Base-by-base conservation (phyloP, 2,113 vertebrate species). In the Macheiramphus alcinus region DNA sequence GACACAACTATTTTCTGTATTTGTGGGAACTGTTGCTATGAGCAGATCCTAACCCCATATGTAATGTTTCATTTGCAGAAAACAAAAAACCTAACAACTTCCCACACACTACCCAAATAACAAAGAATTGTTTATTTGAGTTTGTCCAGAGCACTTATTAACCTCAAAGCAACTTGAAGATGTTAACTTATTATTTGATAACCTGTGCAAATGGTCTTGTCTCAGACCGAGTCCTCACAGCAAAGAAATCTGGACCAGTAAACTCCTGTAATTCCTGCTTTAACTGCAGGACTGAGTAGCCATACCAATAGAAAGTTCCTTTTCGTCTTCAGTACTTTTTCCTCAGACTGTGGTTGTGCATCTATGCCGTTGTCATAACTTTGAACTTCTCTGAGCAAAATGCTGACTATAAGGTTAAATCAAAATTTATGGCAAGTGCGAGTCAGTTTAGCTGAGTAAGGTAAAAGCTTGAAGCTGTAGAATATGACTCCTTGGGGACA, bases 21-120 rank as follows among this genome's bases (percentile, higher is more conserved):
- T 97, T 98, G 97, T 87, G 61, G 96, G 94, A 98, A 96, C 88
- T 84, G 95, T 97, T 97, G 96, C 96, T 97, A 97, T 94, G 96
- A 95, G 76, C 70, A 90, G 62, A 78, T 83, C n/a, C 61, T 80
- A 93, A 91, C 96, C 94, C 96, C 97, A 82, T 82, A 88, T 84
- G 81, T 92, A 81, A 92, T 78, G 65, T 90, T 97, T 97, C 73
- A 45, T 90, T 93, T 96, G 80, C 72, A 92, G 80, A 87, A 96
- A 91, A 92, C 61, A 94, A 68, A 85, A 40, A 74, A 12, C 34
- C 23, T 23, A 84, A 40, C 29, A 65, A 94, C 55, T 86, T 47
- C 50, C 12, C 14, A 7, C n/a, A 59, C 11, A 5, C 9, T 65
- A 56, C 34, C 48, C 70, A 88, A 65, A 80, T 16, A 74, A 43